phyloP scores from a whole-genome alignment of 2,113 vertebrate genomes.

The Syngnathus scovelli region DNA sequence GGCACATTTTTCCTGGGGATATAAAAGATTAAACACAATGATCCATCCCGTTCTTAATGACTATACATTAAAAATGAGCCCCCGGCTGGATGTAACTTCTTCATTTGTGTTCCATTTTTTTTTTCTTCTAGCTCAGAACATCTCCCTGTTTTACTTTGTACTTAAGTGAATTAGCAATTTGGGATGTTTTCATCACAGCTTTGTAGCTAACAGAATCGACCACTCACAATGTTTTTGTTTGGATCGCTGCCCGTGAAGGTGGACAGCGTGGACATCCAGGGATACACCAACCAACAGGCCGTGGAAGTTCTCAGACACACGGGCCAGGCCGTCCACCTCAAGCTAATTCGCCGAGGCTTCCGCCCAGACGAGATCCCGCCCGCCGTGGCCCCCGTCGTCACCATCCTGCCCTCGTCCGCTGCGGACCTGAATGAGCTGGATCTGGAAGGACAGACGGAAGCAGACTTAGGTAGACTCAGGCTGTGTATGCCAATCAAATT shows the following conservation, averaged over 20 bases:
- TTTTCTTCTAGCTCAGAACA: not conserved
- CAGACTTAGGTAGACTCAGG: constrained; percentile 42
- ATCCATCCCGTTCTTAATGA: not conserved
- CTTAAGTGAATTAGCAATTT: not conserved
- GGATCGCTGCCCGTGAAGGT: constrained; percentile 70
- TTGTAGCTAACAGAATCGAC: not conserved
- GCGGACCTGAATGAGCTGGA: constrained; percentile 56
- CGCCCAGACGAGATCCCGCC: constrained; percentile 72
- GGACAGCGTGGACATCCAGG: constrained; percentile 88
- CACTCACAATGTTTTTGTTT: not conserved
- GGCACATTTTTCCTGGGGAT: constrained; percentile 22
- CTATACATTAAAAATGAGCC: not conserved
- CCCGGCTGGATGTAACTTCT: not conserved
- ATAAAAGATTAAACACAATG: constrained; percentile 12
- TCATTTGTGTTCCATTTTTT: not conserved
- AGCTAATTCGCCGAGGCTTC: constrained; percentile 77
- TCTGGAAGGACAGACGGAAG: constrained; percentile 47
- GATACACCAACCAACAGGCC: constrained; percentile 94
- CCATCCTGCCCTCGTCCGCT: constrained; percentile 22
- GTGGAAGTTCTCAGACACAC: constrained; percentile 91
- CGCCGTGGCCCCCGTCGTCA: constrained; percentile 15
- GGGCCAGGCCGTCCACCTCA: constrained; percentile 83
- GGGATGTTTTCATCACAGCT: not conserved
- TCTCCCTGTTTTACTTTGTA: not conserved
- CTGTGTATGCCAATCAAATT: not conserved